Percentiles rank a stretch among this genome's conserved stretches.
These are phyloP conservation scores for Drosophila eugracilis DNA, from an alignment of 1,140 invertebrate genomes.

Conservation along the genomic window DNA sequence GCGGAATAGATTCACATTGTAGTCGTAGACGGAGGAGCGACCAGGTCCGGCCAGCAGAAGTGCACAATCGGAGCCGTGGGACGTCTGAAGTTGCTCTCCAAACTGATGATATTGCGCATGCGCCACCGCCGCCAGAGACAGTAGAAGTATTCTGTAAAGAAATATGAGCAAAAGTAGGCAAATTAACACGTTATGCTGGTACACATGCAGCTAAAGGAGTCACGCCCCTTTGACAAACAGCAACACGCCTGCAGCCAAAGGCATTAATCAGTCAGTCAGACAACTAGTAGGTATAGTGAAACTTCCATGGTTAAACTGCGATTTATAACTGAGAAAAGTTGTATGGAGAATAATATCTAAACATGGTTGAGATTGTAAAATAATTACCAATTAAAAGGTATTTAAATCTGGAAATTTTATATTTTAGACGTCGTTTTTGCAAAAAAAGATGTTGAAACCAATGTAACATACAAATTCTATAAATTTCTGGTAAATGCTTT, in stretches of 20 bases:
- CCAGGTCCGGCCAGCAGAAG: slow-evolving; percentile 90
- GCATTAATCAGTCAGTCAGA: slow-evolving; percentile 43
- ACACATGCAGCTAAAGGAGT: slow-evolving; percentile 11
- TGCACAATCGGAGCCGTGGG: slow-evolving; percentile 88
- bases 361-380: not conserved
- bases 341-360: not conserved
- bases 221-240: slow-evolving; percentile 51
- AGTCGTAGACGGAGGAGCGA: slow-evolving; percentile 91
- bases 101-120: slow-evolving; percentile 79
- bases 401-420: too few species aligned
- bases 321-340: not conserved
- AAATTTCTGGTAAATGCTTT: too few species aligned
- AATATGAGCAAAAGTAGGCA: slow-evolving; percentile 21
- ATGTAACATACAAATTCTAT: too few species aligned
- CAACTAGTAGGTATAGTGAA: not conserved
- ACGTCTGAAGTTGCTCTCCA: slow-evolving; percentile 70
- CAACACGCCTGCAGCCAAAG: slow-evolving; percentile 45
- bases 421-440: too few species aligned
- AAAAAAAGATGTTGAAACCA: too few species aligned
- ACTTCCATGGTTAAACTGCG: not conserved
- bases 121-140: slow-evolving; percentile 35
- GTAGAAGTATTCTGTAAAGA: slow-evolving; percentile 74
- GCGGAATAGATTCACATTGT: slow-evolving; percentile 92
- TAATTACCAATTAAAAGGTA: not conserved
- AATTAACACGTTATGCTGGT: slow-evolving; percentile 31